Conservation (phyloP, 1,140 invertebrate species). For the Dolichoris vasculosae region DNA sequence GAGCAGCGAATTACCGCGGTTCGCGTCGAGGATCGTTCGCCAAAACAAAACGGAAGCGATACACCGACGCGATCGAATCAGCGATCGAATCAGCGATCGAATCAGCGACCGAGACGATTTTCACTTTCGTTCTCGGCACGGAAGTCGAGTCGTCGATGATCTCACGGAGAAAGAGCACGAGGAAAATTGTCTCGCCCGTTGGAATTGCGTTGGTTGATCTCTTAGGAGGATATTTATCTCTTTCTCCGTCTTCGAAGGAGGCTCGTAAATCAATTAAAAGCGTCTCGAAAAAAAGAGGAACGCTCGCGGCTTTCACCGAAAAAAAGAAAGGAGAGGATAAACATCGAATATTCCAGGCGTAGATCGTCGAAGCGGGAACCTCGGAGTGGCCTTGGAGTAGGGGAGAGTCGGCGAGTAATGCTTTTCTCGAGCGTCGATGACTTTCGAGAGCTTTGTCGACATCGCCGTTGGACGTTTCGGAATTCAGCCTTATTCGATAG, state of each 20-base stretch:
- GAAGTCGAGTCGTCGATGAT: too few relatives aligned
- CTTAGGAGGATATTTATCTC: too few relatives aligned
- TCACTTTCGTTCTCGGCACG: neutral
- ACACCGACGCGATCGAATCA: neutral
- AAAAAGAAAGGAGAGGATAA: conserved; percentile 13
- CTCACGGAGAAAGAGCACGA: too few relatives aligned
- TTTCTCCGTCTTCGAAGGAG: neutral
- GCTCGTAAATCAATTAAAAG: conserved; percentile 44
- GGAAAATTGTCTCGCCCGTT: neutral
- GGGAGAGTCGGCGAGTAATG: neutral
- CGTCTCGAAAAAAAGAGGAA: neutral
- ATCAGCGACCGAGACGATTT: neutral
- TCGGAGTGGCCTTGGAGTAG: too few relatives aligned
- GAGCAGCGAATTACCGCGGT: neutral
- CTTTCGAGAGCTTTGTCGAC: neutral
- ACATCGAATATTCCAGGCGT: neutral
- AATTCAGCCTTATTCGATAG: neutral
- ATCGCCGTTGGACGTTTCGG: neutral
- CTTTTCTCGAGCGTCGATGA: neutral
- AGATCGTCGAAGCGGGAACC: neutral
- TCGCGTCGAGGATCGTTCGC: neutral
- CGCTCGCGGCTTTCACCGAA: conserved; percentile 37
- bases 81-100: neutral
- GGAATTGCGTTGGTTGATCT: too few relatives aligned
- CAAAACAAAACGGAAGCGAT: neutral